phyloP scores from a whole-genome alignment of 2,797 vertebrate species.

The Pipistrellus pygmaeus region DNA sequence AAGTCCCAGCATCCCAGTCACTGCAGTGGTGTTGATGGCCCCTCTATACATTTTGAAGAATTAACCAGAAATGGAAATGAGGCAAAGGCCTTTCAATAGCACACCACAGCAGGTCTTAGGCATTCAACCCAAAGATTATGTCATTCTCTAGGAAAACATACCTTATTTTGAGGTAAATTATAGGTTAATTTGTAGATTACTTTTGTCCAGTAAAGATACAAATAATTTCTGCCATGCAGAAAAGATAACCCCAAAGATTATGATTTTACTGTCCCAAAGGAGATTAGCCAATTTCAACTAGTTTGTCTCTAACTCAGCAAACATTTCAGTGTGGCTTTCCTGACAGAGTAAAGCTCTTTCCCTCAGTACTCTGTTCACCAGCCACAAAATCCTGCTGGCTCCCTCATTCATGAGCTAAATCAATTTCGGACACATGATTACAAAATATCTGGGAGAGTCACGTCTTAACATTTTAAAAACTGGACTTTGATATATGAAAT shows the following conservation, averaged over 20 bases:
- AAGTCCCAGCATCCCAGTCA: not conserved
- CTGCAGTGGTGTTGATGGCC: not conserved
- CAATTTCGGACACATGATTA: not conserved
- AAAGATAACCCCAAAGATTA: not conserved
- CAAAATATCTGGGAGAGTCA: not conserved
- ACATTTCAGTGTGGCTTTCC: not conserved
- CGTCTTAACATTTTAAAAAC: not conserved
- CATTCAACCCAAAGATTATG: not conserved
- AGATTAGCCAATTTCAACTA: not conserved
- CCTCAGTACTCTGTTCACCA: not conserved
- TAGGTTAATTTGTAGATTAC: not conserved
- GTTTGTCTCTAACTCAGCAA: conserved; percentile 15
- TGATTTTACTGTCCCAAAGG: not conserved
- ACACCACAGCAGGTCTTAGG: not conserved
- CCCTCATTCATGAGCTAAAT: not conserved
- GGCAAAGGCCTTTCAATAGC: not conserved
- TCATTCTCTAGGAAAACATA: not conserved
- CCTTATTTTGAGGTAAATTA: not conserved
- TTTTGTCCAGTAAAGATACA: not conserved
- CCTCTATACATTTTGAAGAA: not conserved
- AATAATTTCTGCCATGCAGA: not conserved
- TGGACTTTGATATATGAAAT: not conserved
- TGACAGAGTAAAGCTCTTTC: not conserved
- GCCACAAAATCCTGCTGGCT: not conserved
- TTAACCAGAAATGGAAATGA: conserved; percentile 4